Evolutionary conservation across 2,113 vertebrate species (phyloP).

Genomic region (Nyctibius bracteatus): DNA sequence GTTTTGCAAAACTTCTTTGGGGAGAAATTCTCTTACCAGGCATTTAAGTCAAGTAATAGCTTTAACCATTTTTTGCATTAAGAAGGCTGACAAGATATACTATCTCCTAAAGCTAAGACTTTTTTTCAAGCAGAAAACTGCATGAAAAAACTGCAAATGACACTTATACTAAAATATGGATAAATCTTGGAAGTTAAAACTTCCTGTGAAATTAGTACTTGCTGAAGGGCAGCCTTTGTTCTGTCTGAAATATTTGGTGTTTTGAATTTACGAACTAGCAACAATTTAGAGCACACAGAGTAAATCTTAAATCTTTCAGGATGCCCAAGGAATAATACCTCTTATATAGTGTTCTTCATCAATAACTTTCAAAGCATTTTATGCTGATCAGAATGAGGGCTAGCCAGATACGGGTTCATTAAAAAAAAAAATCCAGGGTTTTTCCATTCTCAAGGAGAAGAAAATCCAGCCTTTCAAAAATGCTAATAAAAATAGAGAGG

Average conservation of each 20-base stretch:
- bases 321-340: not conserved
- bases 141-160: slow-evolving; percentile 49
- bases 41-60: slow-evolving; percentile 41
- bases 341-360: not conserved
- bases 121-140: slow-evolving; percentile 53
- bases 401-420: not conserved
- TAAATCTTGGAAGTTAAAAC: slow-evolving; percentile 46
- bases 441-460: not conserved
- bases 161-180: slow-evolving; percentile 35
- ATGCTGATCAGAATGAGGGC: not conserved
- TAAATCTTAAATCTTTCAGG: not conserved
- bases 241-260: not conserved
- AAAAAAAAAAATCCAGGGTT: not conserved
- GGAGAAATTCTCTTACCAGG: slow-evolving; percentile 3
- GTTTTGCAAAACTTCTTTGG: slow-evolving; percentile 33
- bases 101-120: slow-evolving; percentile 43
- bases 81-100: slow-evolving; percentile 37
- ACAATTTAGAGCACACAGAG: not conserved
- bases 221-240: slow-evolving; percentile 1
- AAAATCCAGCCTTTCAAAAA: slow-evolving; percentile 14
- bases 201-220: slow-evolving; percentile 41
- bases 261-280: not conserved
- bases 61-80: not conserved
- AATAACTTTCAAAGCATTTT: not conserved
- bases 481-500: not conserved